Evolutionary conservation across 2,888 invertebrate genomes (phyloP), one percentile per base, ranked within the genome.

Genomic region (Lasius platythorax): DNA sequence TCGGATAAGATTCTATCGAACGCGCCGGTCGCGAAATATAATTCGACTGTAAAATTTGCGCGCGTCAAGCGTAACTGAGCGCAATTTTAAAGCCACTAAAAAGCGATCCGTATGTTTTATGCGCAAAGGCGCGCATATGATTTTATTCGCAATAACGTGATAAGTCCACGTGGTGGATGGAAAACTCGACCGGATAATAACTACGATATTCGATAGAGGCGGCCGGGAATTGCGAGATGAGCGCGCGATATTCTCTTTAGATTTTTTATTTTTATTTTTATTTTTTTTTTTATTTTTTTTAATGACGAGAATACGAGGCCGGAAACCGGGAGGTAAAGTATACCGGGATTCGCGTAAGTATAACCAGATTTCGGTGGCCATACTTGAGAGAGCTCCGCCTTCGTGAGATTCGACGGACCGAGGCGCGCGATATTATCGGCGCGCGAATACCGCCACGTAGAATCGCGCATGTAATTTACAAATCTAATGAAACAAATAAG

Each of bases 401-500:
- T 53, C n/a, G n/a, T n/a, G 15, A 18, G 28, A 46, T 23, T 30
- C 15, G 63, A n/a, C 43, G 50, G 15, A 11, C 11, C 53, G 15
- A 18, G 11, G 23, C 28, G 50, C 37, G 18, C 43, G 33, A 61
- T 30, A 43, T 72, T 72, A 58, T 43, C 78, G 30, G 23, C 6
- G 12, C 72, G 23, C 23, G 23, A 23, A 28, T 5, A 72, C 43
- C 28, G 61, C 61, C 58, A 72, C 79, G 61, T 79, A 58, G 33
- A 43, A 30, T 61, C 33, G 43, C 43, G 73, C 73, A 37, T 79
- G 28, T 18, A 46, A 72, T 79, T 79, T 72, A 61, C 79, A 79
- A 79, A 72, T 79, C 73, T 79, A 79, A 73, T 61, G 73, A 79
- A 79, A 79, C 23, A 33, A 72, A 79, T 79, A 58, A 58, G 58